Percentiles rank a stretch among this genome's conserved stretches.
These are phyloP conservation scores for Hemibagrus wyckioides DNA, from an alignment of 2,113 vertebrate species.

Conservation along the genomic window DNA sequence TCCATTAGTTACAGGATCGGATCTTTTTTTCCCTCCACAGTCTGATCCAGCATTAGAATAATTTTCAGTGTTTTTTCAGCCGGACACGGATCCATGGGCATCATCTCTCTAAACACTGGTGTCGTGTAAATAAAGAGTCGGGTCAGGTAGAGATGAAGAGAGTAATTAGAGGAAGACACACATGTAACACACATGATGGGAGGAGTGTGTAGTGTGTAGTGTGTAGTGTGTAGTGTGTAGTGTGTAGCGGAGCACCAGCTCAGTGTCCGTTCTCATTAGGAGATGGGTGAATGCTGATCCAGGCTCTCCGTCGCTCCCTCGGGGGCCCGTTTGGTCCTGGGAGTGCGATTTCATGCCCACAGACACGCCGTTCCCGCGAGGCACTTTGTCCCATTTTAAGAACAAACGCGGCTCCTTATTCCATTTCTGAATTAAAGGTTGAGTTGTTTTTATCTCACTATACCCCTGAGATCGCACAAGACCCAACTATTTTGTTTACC, in stretches of 20 bases:
- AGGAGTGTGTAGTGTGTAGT: too few species aligned
- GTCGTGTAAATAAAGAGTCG: not conserved
- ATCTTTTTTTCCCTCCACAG: not conserved
- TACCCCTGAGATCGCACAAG: conserved; percentile 28
- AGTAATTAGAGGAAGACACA: not conserved
- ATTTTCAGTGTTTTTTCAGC: not conserved
- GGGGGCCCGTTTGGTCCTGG: conserved; percentile 43
- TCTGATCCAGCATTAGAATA: not conserved
- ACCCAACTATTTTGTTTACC: conserved; percentile 10
- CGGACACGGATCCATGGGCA: not conserved
- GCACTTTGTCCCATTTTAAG: conserved; percentile 50
- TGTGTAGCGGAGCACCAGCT: not conserved
- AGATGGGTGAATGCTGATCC: conserved; percentile 46
- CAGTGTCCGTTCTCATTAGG: conserved; percentile 50
- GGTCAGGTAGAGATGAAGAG: not conserved
- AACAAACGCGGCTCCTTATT: conserved; percentile 25
- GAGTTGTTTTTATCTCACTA: conserved; percentile 17
- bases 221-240: too few species aligned
- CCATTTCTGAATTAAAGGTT: conserved; percentile 44
- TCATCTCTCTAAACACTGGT: not conserved
- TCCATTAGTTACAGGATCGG: not conserved
- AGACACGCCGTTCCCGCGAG: conserved; percentile 42
- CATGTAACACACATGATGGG: not conserved
- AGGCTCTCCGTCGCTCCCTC: conserved; percentile 14
- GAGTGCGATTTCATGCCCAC: conserved; percentile 40